A percentile compares a stretch with the other conserved stretches of the same genome.
Conservation (phyloP, 2,113 vertebrate genomes). For the Cottus gobio region DNA sequence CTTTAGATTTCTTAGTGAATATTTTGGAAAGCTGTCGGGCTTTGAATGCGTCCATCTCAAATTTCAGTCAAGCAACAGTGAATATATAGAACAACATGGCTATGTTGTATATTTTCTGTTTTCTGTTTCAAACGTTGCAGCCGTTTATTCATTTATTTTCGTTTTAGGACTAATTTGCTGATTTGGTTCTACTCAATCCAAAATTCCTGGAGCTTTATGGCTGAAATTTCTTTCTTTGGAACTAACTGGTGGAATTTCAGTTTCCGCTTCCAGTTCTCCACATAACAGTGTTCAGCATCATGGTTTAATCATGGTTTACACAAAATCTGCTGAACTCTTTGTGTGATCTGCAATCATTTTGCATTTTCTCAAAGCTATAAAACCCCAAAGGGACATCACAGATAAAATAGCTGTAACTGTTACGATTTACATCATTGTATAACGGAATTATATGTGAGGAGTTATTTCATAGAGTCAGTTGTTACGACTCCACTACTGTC, state of each 20-base stretch:
- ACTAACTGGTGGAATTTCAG: background rate
- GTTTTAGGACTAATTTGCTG: background rate
- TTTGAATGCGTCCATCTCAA: background rate
- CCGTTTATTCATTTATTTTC: background rate
- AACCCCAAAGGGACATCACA: background rate
- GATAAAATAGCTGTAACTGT: background rate
- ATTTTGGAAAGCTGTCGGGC: background rate
- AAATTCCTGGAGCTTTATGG: background rate
- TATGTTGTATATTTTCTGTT: background rate
- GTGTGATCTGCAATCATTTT: background rate
- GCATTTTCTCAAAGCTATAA: background rate
- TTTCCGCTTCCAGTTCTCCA: background rate
- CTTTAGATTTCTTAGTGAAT: too few species aligned
- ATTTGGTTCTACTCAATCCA: background rate
- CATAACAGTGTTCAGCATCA: background rate
- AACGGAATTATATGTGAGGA: background rate
- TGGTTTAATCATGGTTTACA: background rate
- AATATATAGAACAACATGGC: background rate
- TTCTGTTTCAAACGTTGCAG: background rate
- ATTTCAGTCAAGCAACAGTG: background rate
- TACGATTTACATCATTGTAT: background rate
- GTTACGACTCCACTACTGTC: too few species aligned
- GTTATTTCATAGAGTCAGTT: constrained; percentile 6
- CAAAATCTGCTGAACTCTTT: background rate
- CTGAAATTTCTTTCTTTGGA: too few species aligned